Base-by-base conservation (phyloP, 2,797 vertebrate species). In the Hafferia zeledoni region DNA sequence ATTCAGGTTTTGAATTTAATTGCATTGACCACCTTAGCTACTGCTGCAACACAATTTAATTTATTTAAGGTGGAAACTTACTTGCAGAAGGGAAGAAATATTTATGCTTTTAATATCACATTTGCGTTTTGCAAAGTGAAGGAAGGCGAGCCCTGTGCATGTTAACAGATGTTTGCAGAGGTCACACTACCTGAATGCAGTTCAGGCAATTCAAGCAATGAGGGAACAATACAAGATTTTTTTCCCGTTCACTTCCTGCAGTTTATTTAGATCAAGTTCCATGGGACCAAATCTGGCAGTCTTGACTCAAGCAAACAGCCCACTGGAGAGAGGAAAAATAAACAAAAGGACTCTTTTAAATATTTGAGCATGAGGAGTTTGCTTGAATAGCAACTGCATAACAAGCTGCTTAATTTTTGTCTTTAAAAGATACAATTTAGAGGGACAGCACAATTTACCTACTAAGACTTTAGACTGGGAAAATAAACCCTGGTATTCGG, bases 1-100 rank as follows among this genome's bases (percentile, higher is more conserved):
- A 98, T 98, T 98, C 98, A 98, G 98, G 98, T 99, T 98, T 97
- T 97, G 97, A 97, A 98, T 98, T 98, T 98, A 98, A 98, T 98
- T 98, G 98, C 98, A 98, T 98, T 98, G 98, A 98, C 98, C 98
- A 98, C 97, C 98, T 98, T 98, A 96, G 97, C 97, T 97, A 97
- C 98, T 95, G 97, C 96, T 83, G 96, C 97, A 98, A 97, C 95
- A 93, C 89, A 92, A 92, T 97, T 97, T 97, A 96, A 97, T 98
- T 97, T 96, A 98, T 98, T 98, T 98, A 98, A 98, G 98, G 98
- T 98, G 98, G 98, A 98, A 96, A 97, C 91, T 97, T 90, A 68
- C 89, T 93, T 94, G 76, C 72, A 35, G 81, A 70, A 81, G 67
- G 75, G 37, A 81, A 78, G 89, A 65, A 87, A 96, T 91, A 84